Base-by-base conservation (phyloP, 2,113 vertebrate species). In the Cynopterus brachyotis region DNA sequence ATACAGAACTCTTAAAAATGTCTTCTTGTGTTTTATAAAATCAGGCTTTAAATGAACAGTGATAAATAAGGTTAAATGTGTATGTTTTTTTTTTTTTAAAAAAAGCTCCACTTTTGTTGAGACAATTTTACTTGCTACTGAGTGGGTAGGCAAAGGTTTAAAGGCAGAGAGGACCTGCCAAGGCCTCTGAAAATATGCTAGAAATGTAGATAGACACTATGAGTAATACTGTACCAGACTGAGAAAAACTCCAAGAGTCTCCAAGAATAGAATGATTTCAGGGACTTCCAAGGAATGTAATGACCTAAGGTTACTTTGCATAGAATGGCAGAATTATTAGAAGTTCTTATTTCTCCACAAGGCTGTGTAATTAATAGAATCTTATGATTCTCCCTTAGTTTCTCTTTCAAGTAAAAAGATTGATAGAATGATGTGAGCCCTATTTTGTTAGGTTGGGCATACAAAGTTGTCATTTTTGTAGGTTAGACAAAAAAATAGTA, bases 21-120 rank as follows among this genome's bases (percentile, higher is more conserved):
- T 69, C 82, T 75, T 96, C 80, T 28, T 73, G 40, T 96, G 32
- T 92, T 95, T 97, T 90, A 84, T 70, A 92, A 90, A 96, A 97
- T 97, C 92, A 96, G 94, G 84, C 28, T 94, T 89, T 95, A 83
- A 96, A 67, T 94, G 35, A 85, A 85, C 37, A 50, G 10, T 85
- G 28, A 79, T 70, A 87, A 97, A 98, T 96, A 97, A 97, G 97
- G 94, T 92, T 93, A 82, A 80, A 59, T 79, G 66, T 95, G 30
- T 90, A 57, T 94, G 26, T 72, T 94, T 93, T 42, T 42, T n/a
- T n/a, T n/a, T n/a, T n/a, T n/a, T n/a, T n/a, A 50, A 50, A 50
- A 47, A 76, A 69, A 96, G 26, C 19, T 64, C 16, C 62, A 73
- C 66, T 80, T 92, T 85, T 73, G 72, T 73, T 72, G 30, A 82